Conservation (phyloP, 2,797 vertebrate genomes). For the Amblyraja radiata region DNA sequence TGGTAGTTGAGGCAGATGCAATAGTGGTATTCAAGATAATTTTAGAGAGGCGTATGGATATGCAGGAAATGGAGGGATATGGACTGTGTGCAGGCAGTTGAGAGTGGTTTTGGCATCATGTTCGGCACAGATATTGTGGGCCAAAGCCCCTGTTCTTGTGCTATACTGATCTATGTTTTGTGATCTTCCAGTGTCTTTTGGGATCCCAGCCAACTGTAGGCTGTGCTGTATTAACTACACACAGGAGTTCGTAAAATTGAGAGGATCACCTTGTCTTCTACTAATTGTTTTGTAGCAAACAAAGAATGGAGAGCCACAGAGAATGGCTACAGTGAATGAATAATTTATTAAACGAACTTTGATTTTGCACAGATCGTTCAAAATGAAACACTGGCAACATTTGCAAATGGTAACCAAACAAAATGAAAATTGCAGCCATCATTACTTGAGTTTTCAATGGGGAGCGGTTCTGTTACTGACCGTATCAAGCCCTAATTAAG, state of each 20-base stretch:
- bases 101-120: too few species aligned
- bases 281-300: background rate
- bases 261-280: background rate
- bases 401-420: background rate
- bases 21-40: too few species aligned
- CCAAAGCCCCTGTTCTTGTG: too few species aligned
- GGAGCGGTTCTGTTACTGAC: background rate
- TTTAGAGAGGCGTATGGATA: too few species aligned
- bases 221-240: background rate
- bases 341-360: background rate
- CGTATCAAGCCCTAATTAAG: background rate
- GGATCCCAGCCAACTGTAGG: background rate
- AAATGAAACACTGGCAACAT: background rate
- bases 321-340: background rate
- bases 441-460: background rate
- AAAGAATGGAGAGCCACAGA: background rate
- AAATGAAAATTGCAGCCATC: background rate
- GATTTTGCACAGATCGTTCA: background rate
- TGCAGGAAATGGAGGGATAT: too few species aligned
- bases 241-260: background rate
- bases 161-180: too few species aligned
- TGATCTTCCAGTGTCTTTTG: background rate
- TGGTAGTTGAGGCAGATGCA: too few species aligned
- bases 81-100: too few species aligned
- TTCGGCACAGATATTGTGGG: too few species aligned